Conservation (phyloP, 1,140 invertebrate species). For the Chlorops oryzae region DNA sequence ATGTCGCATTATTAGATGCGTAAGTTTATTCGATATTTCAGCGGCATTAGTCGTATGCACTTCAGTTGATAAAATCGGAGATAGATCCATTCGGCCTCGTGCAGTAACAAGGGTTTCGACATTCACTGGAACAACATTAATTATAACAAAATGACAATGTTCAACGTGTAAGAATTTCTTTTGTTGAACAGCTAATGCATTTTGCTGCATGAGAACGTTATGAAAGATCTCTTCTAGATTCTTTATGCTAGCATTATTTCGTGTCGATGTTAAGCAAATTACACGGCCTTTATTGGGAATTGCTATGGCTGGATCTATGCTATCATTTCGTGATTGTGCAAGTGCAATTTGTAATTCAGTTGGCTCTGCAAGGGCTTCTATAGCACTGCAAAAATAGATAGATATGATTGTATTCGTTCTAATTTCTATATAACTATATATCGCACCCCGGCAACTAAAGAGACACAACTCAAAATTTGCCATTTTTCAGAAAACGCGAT, state of each 20-base stretch:
- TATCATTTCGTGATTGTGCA: slow-evolving; percentile 16
- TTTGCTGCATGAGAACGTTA: slow-evolving; percentile 70
- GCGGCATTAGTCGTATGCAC: slow-evolving; percentile 64
- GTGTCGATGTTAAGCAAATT: slow-evolving; percentile 80
- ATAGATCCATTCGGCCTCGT: slow-evolving; percentile 60
- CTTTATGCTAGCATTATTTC: slow-evolving; percentile 76
- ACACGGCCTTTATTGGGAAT: slow-evolving; percentile 66
- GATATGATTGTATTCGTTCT: too few relatives aligned
- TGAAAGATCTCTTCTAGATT: slow-evolving; percentile 79
- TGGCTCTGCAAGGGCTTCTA: slow-evolving; percentile 76
- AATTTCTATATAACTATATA: too few relatives aligned
- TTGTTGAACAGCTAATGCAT: slow-evolving; percentile 64
- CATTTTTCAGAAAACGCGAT: too few relatives aligned
- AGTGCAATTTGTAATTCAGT: slow-evolving; percentile 62
- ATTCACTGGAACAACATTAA: slow-evolving; percentile 79
- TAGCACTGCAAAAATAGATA: too few relatives aligned
- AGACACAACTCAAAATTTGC: too few relatives aligned
- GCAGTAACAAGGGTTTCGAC: slow-evolving; percentile 67
- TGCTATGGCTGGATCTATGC: too few relatives aligned
- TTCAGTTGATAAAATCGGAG: slow-evolving; percentile 60
- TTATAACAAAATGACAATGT: slow-evolving; percentile 80
- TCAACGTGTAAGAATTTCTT: slow-evolving; percentile 64
- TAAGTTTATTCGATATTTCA: slow-evolving; percentile 61
- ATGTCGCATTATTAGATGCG: slow-evolving; percentile 72
- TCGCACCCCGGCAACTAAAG: too few relatives aligned